A percentile compares a stretch with the other conserved stretches of the same genome.
These are phyloP conservation scores for Sparus aurata DNA, from an alignment of 2,797 vertebrate genomes.

Conservation along the genomic window DNA sequence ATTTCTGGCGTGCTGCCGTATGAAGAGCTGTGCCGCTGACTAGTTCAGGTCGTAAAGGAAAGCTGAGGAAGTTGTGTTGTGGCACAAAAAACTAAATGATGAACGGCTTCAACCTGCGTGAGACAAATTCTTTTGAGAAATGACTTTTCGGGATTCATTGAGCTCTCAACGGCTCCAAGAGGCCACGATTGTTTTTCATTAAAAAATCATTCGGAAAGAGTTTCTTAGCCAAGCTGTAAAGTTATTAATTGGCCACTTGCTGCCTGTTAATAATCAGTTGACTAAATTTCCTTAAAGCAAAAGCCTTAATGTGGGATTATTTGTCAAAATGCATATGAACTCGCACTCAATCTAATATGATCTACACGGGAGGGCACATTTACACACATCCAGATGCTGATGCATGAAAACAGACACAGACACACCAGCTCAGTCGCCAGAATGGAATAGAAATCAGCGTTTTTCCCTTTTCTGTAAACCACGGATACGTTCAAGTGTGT, in stretches of 20 bases:
- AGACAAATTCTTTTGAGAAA: slow-evolving; percentile 26
- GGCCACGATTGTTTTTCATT: slow-evolving; percentile 56
- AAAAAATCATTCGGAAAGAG: slow-evolving; percentile 63
- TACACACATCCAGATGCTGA: not conserved
- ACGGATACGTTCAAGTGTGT: too few relatives aligned
- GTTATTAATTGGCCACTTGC: slow-evolving; percentile 55
- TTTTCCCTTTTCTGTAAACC: too few relatives aligned
- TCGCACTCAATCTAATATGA: slow-evolving; percentile 4
- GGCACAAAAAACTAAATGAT: slow-evolving; percentile 33
- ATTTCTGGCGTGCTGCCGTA: slow-evolving; percentile 40
- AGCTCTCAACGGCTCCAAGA: slow-evolving; percentile 32
- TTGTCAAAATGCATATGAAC: slow-evolving; percentile 36
- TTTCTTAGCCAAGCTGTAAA: slow-evolving; percentile 51
- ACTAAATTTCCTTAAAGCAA: slow-evolving; percentile 14
- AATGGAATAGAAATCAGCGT: too few relatives aligned
- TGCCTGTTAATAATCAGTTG: slow-evolving; percentile 43
- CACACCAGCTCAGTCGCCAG: not conserved
- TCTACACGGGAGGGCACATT: not conserved
- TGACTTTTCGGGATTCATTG: not conserved
- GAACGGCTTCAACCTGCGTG: slow-evolving; percentile 27
- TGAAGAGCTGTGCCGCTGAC: slow-evolving; percentile 21
- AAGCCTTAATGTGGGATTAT: slow-evolving; percentile 12
- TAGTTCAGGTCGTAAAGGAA: slow-evolving; percentile 25
- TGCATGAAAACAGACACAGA: not conserved
- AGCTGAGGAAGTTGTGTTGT: slow-evolving; percentile 8